phyloP scores from a whole-genome alignment of 1,140 invertebrate genomes.

The Conus betulinus region DNA sequence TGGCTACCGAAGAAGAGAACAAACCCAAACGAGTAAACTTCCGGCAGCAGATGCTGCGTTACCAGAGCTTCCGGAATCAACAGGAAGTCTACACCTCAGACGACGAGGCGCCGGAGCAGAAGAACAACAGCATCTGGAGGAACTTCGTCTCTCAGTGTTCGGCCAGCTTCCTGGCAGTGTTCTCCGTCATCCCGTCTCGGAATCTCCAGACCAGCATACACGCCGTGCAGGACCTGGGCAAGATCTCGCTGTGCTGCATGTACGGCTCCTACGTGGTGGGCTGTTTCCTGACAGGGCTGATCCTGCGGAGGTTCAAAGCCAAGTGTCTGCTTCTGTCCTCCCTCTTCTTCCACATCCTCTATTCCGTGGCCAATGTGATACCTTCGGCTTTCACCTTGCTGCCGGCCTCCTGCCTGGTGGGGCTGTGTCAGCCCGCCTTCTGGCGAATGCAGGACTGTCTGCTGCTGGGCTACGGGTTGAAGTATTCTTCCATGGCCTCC shows the following conservation, averaged over 20 bases:
- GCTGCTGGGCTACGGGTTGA: conserved; percentile 50
- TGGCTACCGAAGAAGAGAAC: conserved; percentile 34
- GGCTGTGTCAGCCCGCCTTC: conserved; percentile 52
- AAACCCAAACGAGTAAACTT: conserved; percentile 44
- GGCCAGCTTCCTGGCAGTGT: conserved; percentile 49
- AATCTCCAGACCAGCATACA: conserved; percentile 57
- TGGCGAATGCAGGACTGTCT: conserved; percentile 54
- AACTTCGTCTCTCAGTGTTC: conserved; percentile 55
- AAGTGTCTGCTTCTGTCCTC: conserved; percentile 51
- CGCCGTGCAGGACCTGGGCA: conserved; percentile 41
- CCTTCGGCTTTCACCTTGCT: conserved; percentile 54
- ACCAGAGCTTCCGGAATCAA: conserved; percentile 43
- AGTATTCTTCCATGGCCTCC: conserved; percentile 46
- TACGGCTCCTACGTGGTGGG: conserved; percentile 56
- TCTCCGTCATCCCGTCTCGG: conserved; percentile 52
- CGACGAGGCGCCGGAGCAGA: conserved; percentile 44
- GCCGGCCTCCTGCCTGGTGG: conserved; percentile 52
- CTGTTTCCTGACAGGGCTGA: conserved; percentile 41
- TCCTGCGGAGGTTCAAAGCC: conserved; percentile 46
- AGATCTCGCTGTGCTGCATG: conserved; percentile 53
- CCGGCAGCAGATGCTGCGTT: conserved; percentile 43
- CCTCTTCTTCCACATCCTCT: conserved; percentile 54
- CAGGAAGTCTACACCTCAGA: conserved; percentile 40
- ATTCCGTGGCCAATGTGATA: conserved; percentile 54
- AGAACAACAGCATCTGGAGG: conserved; percentile 50